phyloP scores from a whole-genome alignment of 1,140 invertebrate genomes.

The Parapsyche elsis region DNA sequence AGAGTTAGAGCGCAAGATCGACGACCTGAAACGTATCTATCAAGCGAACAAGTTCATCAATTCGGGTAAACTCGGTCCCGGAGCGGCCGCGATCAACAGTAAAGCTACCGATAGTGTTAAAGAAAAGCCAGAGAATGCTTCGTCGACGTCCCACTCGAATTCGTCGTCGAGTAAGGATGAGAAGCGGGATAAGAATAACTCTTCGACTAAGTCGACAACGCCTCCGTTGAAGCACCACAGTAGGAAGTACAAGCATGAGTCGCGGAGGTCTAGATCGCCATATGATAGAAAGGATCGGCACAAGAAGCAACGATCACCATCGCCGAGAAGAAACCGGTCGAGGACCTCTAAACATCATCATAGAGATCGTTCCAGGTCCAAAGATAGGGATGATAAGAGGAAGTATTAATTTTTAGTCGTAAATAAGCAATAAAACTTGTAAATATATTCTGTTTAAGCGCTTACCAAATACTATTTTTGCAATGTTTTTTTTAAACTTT shows the following conservation, averaged over 20 bases:
- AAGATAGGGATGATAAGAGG: slow-evolving; percentile 65
- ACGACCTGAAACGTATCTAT: slow-evolving; percentile 62
- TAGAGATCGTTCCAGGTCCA: slow-evolving; percentile 64
- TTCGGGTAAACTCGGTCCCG: slow-evolving; percentile 60
- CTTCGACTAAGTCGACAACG: slow-evolving; percentile 51
- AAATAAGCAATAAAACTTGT: too few species aligned
- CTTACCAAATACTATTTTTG: too few species aligned
- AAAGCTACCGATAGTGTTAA: slow-evolving; percentile 61
- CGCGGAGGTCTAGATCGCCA: slow-evolving; percentile 62
- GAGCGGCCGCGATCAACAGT: slow-evolving; percentile 61
- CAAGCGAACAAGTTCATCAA: slow-evolving; percentile 65
- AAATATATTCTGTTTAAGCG: too few species aligned
- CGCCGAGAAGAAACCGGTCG: slow-evolving; percentile 33
- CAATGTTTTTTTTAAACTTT: too few species aligned
- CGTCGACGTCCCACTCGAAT: slow-evolving; percentile 61
- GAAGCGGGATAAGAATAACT: slow-evolving; percentile 48
- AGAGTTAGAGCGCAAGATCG: slow-evolving; percentile 64
- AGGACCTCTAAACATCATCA: slow-evolving; percentile 65
- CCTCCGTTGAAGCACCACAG: slow-evolving; percentile 61
- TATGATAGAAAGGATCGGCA: slow-evolving; percentile 65
- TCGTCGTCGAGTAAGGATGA: slow-evolving; percentile 50
- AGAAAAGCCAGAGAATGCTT: slow-evolving; percentile 65
- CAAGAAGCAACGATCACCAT: slow-evolving; percentile 63
- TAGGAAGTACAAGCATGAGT: slow-evolving; percentile 64
- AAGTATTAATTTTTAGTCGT: slow-evolving; percentile 59